Conservation (phyloP, 2,888 invertebrate species). For the Drosophila lacicola region DNA sequence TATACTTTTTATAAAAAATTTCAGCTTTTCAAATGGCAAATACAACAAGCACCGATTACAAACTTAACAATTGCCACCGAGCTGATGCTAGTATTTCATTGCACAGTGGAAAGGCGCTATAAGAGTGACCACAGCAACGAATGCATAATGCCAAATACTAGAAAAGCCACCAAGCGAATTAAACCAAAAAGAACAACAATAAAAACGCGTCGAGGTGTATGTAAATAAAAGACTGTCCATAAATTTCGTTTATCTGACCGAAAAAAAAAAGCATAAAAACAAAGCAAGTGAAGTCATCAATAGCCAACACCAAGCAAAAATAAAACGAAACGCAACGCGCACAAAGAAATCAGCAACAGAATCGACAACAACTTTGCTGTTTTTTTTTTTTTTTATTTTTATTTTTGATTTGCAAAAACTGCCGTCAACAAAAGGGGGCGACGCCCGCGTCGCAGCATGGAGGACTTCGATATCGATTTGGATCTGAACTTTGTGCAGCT, state of each 20-base stretch:
- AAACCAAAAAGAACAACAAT: slow-evolving; percentile 34
- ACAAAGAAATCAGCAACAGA: neutral
- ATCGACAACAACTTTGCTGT: neutral
- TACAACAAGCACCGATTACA: too few species aligned
- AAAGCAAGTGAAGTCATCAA: slow-evolving; percentile 18
- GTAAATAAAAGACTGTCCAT: slow-evolving; percentile 43
- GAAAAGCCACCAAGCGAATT: slow-evolving; percentile 10
- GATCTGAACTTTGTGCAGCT: slow-evolving; percentile 69
- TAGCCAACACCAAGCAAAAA: neutral
- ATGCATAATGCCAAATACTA: slow-evolving; percentile 27
- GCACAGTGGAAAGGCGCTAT: slow-evolving; percentile 1
- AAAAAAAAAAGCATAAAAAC: neutral
- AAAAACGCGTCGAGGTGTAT: slow-evolving; percentile 23
- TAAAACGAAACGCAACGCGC: neutral
- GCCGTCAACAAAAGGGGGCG: slow-evolving; percentile 8
- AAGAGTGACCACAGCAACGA: slow-evolving; percentile 21
- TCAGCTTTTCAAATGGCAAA: too few species aligned
- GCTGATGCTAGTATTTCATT: neutral
- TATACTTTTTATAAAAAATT: too few species aligned
- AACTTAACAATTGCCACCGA: too few species aligned
- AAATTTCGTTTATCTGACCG: slow-evolving; percentile 3
- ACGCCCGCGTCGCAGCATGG: slow-evolving; percentile 52
- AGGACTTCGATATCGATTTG: slow-evolving; percentile 68
- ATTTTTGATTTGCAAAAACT: neutral
- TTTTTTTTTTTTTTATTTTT: too few species aligned